Percentiles rank a stretch among this genome's conserved stretches.
These are phyloP conservation scores for Lucilia sericata DNA, from an alignment of 1,140 invertebrate species.

Conservation along the genomic window DNA sequence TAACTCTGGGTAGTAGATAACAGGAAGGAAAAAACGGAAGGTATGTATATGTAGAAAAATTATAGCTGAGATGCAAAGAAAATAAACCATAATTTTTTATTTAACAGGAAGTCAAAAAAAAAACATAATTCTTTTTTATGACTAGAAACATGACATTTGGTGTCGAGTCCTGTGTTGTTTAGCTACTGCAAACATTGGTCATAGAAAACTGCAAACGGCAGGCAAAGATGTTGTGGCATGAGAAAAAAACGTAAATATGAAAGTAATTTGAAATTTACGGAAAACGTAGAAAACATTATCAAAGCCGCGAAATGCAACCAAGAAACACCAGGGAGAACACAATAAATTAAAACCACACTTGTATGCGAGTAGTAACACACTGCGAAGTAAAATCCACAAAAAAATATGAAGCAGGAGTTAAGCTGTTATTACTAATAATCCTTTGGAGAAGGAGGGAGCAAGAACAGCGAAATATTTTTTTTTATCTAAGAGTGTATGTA, in stretches of 20 bases:
- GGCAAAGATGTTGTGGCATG: background rate
- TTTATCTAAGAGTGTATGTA: no score
- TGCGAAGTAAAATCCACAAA: background rate
- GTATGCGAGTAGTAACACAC: background rate
- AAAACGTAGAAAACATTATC: conserved; percentile 44
- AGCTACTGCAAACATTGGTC: background rate
- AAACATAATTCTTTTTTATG: conserved; percentile 50
- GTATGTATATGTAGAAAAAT: conserved; percentile 31
- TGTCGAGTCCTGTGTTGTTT: background rate
- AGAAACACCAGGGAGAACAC: conserved; percentile 47
- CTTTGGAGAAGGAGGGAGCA: background rate
- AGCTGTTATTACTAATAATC: background rate
- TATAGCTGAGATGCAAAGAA: conserved; percentile 10
- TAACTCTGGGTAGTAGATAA: background rate
- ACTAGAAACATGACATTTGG: conserved; percentile 46
- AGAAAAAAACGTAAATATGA: background rate
- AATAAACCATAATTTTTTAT: background rate
- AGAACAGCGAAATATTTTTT: no score
- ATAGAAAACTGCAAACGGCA: background rate
- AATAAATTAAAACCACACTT: conserved; percentile 48
- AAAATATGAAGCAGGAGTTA: background rate
- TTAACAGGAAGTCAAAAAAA: conserved; percentile 25
- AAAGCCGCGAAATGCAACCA: conserved; percentile 49
- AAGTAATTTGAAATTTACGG: conserved; percentile 42
- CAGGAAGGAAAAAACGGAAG: conserved; percentile 19